Evolutionary conservation across 2,888 invertebrate species (phyloP), one percentile per base, ranked within the genome.

Genomic region (Melolontha melolontha): DNA sequence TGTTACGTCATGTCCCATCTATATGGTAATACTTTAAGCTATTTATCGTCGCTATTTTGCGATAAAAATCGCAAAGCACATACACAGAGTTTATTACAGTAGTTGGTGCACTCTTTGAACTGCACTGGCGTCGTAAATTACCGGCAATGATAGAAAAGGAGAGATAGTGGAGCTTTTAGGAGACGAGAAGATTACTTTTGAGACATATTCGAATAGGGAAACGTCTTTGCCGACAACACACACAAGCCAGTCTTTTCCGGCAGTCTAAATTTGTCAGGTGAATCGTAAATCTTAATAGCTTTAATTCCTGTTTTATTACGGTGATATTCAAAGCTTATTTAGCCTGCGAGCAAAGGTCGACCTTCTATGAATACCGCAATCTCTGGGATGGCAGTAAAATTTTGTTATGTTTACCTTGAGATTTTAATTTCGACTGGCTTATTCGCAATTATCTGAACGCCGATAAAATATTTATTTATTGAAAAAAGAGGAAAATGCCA

Each of bases 221-320:
- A 42, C 22, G 44, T 22, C 10, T n/a, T 10, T 41, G 10, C 10
- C 41, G 41, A n/a, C 42, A 11, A 10, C 5, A 14, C 5, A 14
- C 14, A 41, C 42, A 14, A 14, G 11, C n/a, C n/a, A 14, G 12
- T 51, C 41, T 14, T 11, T 41, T 14, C 55, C 22, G 16, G 55
- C 17, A 55, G n/a, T 41, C 55, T 55, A 41, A 55, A 55, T 55
- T 55, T 55, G 55, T 41, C 41, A 7, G n/a, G 41, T 22, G 22
- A 22, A 17, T 41, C 55, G 55, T 55, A 55, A 55, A 55, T 55
- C 55, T 40, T 41, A 7, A 41, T 7, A 11, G n/a, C 4, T 40
- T 55, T 55, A 55, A 55, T 55, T 41, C 34, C 41, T 55, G 41
- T 40, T 55, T 55, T 55, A 55, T 55, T 34, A 27, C n/a, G 39